Evolutionary conservation across 2,797 vertebrate genomes (phyloP).

Genomic region (Mormyrus proboscirostris): DNA sequence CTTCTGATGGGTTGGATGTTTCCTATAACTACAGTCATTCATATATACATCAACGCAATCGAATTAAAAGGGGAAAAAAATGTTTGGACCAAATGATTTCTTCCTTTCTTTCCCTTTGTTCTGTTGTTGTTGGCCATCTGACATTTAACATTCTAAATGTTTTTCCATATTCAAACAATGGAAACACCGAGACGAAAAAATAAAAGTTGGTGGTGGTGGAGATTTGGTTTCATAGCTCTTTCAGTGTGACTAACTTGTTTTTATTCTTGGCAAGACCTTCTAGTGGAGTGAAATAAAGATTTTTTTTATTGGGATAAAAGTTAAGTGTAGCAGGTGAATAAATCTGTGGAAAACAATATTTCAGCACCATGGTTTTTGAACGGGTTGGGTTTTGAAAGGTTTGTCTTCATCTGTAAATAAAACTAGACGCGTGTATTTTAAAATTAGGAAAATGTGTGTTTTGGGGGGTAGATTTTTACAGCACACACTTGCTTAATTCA

Average conservation of each 20-base stretch:
- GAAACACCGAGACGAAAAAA: not conserved
- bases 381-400: not conserved
- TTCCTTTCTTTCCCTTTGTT: not conserved
- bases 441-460: not conserved
- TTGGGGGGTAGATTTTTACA: not conserved
- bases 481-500: not conserved
- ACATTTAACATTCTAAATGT: not conserved
- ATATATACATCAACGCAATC: not conserved
- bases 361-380: not conserved
- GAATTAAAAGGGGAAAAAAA: not conserved
- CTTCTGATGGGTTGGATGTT: not conserved
- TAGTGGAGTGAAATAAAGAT: not conserved
- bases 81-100: not conserved
- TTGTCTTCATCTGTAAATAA: not conserved
- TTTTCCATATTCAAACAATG: not conserved
- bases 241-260: not conserved
- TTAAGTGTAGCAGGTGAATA: not conserved
- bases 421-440: not conserved
- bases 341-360: not conserved
- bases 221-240: not conserved
- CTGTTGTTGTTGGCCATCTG: not conserved
- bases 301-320: not conserved
- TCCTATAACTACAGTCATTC: not conserved
- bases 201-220: not conserved
- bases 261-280: not conserved